Evolutionary conservation across 2,797 vertebrate genomes (phyloP).

Genomic region (Manis pentadactyla): DNA sequence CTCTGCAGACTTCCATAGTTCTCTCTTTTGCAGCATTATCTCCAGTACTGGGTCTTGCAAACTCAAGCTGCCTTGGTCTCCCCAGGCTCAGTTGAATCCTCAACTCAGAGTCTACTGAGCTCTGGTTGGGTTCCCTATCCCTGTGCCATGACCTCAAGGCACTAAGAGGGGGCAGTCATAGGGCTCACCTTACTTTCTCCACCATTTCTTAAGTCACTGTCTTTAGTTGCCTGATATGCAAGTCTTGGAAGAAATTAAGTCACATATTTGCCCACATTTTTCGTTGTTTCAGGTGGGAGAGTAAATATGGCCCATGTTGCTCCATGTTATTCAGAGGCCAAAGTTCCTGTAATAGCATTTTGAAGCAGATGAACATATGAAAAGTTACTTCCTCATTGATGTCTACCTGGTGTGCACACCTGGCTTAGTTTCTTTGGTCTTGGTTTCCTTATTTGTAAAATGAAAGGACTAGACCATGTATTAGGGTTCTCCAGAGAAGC

Average conservation of each 20-base stretch:
- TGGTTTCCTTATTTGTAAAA: conserved; percentile 24
- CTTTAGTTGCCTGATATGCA: background rate
- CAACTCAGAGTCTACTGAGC: background rate
- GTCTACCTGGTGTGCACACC: background rate
- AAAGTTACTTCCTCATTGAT: background rate
- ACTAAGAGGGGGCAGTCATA: background rate
- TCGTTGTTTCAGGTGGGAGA: background rate
- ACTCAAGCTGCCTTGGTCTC: background rate
- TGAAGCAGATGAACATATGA: background rate
- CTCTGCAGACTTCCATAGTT: background rate
- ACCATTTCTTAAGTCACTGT: background rate
- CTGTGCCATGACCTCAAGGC: background rate
- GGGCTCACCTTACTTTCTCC: background rate
- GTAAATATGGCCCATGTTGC: background rate
- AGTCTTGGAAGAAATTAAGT: background rate
- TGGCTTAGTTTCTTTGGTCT: background rate
- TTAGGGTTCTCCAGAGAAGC: background rate
- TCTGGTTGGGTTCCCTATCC: background rate
- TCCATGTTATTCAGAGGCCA: background rate
- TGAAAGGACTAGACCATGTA: background rate
- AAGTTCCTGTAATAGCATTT: background rate
- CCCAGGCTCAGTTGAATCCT: background rate
- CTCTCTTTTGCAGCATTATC: background rate
- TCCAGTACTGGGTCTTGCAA: background rate
- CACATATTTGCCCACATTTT: background rate